Evolutionary conservation across 1,140 invertebrate genomes (phyloP).

Genomic region (Anoplolepis gracilipes): DNA sequence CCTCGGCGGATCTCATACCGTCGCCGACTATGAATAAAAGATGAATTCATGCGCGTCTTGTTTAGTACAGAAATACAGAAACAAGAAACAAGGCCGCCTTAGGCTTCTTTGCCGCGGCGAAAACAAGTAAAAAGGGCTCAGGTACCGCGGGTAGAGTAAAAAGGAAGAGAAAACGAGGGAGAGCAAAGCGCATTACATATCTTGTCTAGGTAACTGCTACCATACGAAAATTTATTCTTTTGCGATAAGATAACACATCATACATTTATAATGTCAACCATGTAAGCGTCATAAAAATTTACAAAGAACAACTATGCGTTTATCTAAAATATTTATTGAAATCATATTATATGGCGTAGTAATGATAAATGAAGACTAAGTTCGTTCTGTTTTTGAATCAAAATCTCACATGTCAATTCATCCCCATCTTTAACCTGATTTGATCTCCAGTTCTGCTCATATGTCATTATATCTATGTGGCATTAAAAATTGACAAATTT

Average conservation of each 20-base stretch:
- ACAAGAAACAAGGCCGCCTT: constrained; percentile 64
- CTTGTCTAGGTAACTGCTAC: constrained; percentile 37
- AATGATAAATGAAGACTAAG: background rate
- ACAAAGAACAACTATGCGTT: background rate
- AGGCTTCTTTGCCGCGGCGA: constrained; percentile 38
- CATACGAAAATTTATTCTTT: constrained; percentile 27
- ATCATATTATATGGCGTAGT: background rate
- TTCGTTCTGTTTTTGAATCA: background rate
- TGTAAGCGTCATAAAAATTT: background rate
- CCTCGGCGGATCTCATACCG: constrained; percentile 17
- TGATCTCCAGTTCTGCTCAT: background rate
- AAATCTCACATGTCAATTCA: background rate
- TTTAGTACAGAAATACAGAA: constrained; percentile 55
- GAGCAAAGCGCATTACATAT: constrained; percentile 18
- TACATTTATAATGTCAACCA: background rate
- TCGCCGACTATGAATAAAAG: constrained; percentile 79
- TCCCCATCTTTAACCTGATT: background rate
- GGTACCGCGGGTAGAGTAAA: background rate
- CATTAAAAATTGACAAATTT: background rate
- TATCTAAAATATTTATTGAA: background rate
- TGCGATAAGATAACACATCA: background rate
- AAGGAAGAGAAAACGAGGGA: background rate
- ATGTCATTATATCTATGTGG: background rate
- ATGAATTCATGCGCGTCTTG: constrained; percentile 79
- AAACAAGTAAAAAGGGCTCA: constrained; percentile 38